These are phyloP conservation scores for Megaleporinus macrocephalus DNA, from an alignment of 2,113 vertebrate species.

Conservation along the genomic window DNA sequence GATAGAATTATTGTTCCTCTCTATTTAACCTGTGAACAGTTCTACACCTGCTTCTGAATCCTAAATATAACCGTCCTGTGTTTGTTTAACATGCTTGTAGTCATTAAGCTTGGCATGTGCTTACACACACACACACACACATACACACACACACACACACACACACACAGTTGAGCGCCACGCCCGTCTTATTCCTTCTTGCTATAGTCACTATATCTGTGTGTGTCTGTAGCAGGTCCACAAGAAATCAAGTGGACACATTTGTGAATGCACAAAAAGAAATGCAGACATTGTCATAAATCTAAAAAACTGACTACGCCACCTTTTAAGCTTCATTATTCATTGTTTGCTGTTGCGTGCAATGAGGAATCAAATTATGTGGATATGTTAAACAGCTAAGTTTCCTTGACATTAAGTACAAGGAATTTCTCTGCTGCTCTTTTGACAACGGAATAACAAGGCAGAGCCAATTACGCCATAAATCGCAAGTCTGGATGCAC, in stretches of 20 bases:
- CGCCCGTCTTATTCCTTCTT: conserved; percentile 14
- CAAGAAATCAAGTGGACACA: neutral
- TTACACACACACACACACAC: conserved; percentile 11
- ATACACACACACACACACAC: conserved; percentile 12
- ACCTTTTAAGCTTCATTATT: neutral
- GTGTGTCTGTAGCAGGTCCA: neutral
- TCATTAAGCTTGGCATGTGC: conserved; percentile 26
- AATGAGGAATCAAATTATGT: neutral
- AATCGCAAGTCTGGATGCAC: neutral
- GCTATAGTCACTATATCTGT: neutral
- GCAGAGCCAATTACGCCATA: neutral
- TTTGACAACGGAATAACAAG: neutral
- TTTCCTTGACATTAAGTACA: neutral
- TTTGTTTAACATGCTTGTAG: neutral
- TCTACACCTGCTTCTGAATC: too few species aligned
- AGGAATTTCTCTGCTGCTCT: neutral
- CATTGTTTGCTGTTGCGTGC: neutral
- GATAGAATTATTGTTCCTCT: too few species aligned
- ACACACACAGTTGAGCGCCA: neutral
- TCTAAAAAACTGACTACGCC: neutral
- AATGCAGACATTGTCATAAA: neutral
- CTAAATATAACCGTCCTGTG: too few species aligned
- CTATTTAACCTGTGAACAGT: too few species aligned
- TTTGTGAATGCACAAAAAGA: neutral
- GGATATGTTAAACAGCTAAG: neutral